Evolutionary conservation across 2,113 vertebrate genomes (phyloP).

Genomic region (Antennarius striatus): DNA sequence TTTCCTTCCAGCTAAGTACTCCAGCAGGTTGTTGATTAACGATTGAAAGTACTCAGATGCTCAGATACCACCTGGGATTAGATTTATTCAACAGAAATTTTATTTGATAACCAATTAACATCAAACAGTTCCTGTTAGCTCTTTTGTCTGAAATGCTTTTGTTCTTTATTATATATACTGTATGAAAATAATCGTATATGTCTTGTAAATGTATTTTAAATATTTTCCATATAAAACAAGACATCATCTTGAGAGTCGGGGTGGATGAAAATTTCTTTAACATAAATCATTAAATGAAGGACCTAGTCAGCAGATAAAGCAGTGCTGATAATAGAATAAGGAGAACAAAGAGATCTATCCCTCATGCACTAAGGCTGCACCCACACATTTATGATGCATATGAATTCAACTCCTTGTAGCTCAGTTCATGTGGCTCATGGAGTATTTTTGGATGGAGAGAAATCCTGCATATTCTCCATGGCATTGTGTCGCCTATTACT

Average conservation of each 20-base stretch:
- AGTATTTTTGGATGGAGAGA: conserved; percentile 18
- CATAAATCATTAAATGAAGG: too few species aligned
- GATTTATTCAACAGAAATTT: too few species aligned
- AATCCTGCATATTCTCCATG: conserved; percentile 26
- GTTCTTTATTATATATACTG: too few species aligned
- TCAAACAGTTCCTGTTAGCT: background rate
- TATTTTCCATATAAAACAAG: too few species aligned
- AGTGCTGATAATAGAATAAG: background rate
- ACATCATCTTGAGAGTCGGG: too few species aligned
- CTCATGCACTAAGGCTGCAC: conserved; percentile 3
- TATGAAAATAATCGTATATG: background rate
- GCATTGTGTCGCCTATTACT: conserved; percentile 2
- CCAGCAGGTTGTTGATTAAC: background rate
- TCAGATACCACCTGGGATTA: too few species aligned
- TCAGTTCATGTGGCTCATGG: conserved; percentile 6
- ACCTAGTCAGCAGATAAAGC: background rate
- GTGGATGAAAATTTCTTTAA: too few species aligned
- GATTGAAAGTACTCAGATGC: background rate
- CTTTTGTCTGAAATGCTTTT: background rate
- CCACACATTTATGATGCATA: conserved; percentile 16
- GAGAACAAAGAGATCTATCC: conserved; percentile 16
- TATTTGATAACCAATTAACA: background rate
- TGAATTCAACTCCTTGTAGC: conserved; percentile 5
- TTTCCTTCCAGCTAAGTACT: background rate
- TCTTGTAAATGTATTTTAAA: too few species aligned